Conservation (phyloP, 2,113 vertebrate species). For the Cettia cetti region DNA sequence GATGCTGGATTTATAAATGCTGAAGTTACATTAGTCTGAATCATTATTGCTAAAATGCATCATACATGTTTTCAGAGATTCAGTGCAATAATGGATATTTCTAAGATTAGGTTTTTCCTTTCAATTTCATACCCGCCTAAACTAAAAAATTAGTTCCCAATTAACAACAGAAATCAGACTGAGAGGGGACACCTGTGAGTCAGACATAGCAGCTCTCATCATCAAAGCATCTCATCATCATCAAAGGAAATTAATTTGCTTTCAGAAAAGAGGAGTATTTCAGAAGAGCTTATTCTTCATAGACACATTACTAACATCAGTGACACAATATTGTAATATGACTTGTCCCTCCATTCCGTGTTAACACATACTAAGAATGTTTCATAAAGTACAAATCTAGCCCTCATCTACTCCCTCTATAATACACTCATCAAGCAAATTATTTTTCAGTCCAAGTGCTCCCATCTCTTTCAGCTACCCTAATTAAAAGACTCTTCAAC, state of each 20-base stretch:
- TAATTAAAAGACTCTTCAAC: background rate
- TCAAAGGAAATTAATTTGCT: slow-evolving; percentile 8
- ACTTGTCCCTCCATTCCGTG: background rate
- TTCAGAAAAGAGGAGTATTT: slow-evolving; percentile 38
- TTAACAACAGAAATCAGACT: slow-evolving; percentile 1
- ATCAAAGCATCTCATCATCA: background rate
- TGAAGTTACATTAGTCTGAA: background rate
- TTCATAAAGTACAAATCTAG: background rate
- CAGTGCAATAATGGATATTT: background rate
- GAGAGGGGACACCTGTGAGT: background rate
- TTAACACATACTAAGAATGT: background rate
- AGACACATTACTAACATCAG: background rate
- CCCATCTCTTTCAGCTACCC: background rate
- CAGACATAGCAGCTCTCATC: background rate
- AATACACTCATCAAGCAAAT: background rate
- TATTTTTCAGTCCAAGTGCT: background rate
- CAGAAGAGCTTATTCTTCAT: background rate
- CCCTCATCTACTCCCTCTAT: background rate
- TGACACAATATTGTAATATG: background rate
- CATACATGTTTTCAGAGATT: background rate
- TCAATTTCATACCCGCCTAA: slow-evolving; percentile 42
- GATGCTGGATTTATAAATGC: background rate
- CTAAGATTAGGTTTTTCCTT: slow-evolving; percentile 49
- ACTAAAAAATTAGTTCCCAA: slow-evolving; percentile 43
- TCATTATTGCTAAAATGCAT: background rate